A percentile compares a stretch with the other conserved stretches of the same genome.
phyloP scores from a whole-genome alignment of 2,113 vertebrate genomes.

The Phyllostomus discolor region DNA sequence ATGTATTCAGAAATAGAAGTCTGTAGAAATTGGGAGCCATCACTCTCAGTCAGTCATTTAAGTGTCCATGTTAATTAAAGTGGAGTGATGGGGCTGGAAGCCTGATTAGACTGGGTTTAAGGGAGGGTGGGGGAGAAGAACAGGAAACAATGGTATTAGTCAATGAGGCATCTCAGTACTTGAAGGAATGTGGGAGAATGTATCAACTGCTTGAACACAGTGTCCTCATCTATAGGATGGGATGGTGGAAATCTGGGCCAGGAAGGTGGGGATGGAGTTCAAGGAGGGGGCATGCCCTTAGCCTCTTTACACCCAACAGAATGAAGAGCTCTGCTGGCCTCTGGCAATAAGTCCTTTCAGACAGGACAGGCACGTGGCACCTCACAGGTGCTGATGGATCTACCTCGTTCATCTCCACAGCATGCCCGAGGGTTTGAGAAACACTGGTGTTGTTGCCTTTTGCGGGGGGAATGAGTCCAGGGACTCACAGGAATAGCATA shows the following conservation, averaged over 20 bases:
- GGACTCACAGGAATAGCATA: not conserved
- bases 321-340: not conserved
- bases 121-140: not conserved
- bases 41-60: not conserved
- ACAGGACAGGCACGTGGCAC: not conserved
- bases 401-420: not conserved
- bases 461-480: not conserved
- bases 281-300: not conserved
- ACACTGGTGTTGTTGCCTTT: not conserved
- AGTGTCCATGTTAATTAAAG: not conserved
- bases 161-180: not conserved
- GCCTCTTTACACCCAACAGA: not conserved
- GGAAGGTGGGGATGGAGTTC: not conserved
- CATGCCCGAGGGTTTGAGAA: not conserved
- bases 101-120: not conserved
- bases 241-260: not conserved
- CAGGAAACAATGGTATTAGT: not conserved
- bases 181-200: not conserved
- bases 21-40: not conserved
- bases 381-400: not conserved
- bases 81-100: not conserved
- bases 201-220: not conserved
- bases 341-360: not conserved
- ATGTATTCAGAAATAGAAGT: not conserved
- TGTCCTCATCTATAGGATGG: not conserved